phyloP scores from a whole-genome alignment of 1,140 invertebrate species.

The Antheraea pernyi region DNA sequence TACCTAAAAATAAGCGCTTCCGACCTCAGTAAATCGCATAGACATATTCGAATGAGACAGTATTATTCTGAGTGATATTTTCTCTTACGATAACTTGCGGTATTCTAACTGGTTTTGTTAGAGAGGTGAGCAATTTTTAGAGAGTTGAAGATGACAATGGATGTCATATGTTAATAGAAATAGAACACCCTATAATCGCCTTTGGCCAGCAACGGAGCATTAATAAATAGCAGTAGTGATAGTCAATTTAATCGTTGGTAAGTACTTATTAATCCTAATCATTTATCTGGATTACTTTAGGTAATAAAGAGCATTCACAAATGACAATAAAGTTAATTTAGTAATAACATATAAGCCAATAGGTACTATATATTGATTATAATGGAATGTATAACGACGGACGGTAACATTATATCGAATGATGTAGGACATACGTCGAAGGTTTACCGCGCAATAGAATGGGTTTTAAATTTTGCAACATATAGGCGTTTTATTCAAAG shows the following conservation, averaged over 20 bases:
- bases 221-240: too few species aligned
- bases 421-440: constrained; percentile 23
- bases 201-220: too few species aligned
- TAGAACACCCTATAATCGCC: too few species aligned
- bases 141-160: too few species aligned
- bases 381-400: not conserved
- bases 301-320: too few species aligned
- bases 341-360: too few species aligned
- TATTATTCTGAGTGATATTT: constrained; percentile 17
- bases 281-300: too few species aligned
- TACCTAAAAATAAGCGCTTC: constrained; percentile 64
- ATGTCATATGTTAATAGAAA: too few species aligned
- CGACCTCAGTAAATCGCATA: constrained; percentile 41
- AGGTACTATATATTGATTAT: too few species aligned
- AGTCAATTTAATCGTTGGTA: not conserved
- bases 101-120: too few species aligned
- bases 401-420: not conserved
- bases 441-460: constrained; percentile 50
- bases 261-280: too few species aligned
- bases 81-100: not conserved
- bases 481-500: constrained; percentile 68
- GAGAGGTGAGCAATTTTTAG: not conserved
- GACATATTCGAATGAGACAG: constrained; percentile 21
- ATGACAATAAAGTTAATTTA: too few species aligned
- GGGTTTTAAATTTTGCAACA: constrained; percentile 60